Percentiles rank a stretch among this genome's conserved stretches.
Evolutionary conservation across 2,888 invertebrate species (phyloP).

Genomic region (Pomacea canaliculata): DNA sequence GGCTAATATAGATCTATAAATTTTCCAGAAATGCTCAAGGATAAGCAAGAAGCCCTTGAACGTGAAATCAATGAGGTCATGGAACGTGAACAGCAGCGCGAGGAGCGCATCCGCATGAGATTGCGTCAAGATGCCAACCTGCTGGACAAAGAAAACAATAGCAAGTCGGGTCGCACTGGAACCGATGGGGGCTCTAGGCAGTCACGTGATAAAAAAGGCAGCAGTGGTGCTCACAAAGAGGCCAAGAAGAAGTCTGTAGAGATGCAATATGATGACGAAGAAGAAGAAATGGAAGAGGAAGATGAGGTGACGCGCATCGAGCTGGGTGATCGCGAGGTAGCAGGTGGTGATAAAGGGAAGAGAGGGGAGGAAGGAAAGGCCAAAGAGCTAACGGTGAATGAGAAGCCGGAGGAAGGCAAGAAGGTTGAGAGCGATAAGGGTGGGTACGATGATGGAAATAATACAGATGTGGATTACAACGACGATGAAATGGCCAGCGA

Average conservation of each 20-base stretch:
- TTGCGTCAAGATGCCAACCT: conserved; percentile 28
- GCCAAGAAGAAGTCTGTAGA: conserved; percentile 31
- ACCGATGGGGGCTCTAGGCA: conserved; percentile 18
- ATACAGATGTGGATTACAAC: conserved; percentile 25
- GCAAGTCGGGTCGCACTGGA: conserved; percentile 10
- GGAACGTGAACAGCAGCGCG: conserved; percentile 42
- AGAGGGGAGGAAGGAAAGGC: not conserved
- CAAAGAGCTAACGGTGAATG: not conserved
- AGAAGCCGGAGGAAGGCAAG: not conserved
- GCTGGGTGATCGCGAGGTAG: conserved; percentile 12
- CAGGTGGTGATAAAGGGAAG: conserved; percentile 8
- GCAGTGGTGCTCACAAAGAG: conserved; percentile 9
- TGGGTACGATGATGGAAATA: conserved; percentile 14
- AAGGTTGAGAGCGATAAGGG: conserved; percentile 9
- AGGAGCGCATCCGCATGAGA: conserved; percentile 37
- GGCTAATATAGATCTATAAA: not conserved
- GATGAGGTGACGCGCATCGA: conserved; percentile 4
- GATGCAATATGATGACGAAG: conserved; percentile 26
- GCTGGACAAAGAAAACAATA: conserved; percentile 32
- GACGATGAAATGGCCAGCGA: conserved; percentile 10
- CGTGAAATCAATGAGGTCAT: conserved; percentile 56
- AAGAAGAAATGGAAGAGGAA: conserved; percentile 26
- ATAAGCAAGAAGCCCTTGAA: conserved; percentile 51
- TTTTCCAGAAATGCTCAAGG: conserved; percentile 53
- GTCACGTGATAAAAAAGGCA: conserved; percentile 11